Base-by-base conservation (phyloP, 2,888 invertebrate species). In the Volucella inflata region DNA sequence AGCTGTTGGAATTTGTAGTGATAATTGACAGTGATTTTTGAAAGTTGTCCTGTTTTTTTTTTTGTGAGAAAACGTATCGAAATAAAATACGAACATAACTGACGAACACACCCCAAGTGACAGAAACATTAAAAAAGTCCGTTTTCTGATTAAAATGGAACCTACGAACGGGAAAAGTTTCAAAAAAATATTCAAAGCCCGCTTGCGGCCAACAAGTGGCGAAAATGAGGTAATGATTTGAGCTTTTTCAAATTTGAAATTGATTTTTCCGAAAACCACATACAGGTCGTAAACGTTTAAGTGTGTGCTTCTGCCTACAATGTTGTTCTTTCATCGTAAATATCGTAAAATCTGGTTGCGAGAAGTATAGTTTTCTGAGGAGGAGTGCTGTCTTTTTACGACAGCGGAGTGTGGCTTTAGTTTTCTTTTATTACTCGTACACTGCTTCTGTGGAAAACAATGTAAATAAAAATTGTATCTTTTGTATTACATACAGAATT, bases 141-240 rank as follows among this genome's bases (percentile, higher is more conserved):
- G 40, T 51, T 50, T 16, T 12, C 59, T 59, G 48, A n/a, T 89
- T 89, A 90, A 89, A 87, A 90, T 90, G 90, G 90, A 90, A 88
- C 87, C 90, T 9, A 89, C 78, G 51, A 82, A 82, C 78, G 84
- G 87, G 9, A 89, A 89, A 85, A 89, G 88, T 89, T 89, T 91
- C 48, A 89, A 89, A 59, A 90, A 89, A 88, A 92, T 92, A 89
- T 90, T 92, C 68, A 92, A 90, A 82, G 88, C 90, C 85, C 91
- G 92, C 21, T 87, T 92, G 70, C 91, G 91, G 87, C 88, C 90
- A 59, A 88, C 89, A 82, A 88, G 89, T 70, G 88, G 87, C 71
- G 91, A 91, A 81, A 88, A 88, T 76, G 92, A 92, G 91, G 92
- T 91, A 90, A 30, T 87, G 87, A 87, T 48, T 67, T 8, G 16